Conservation (phyloP, 1,140 invertebrate genomes). For the Rhopalosiphum padi region DNA sequence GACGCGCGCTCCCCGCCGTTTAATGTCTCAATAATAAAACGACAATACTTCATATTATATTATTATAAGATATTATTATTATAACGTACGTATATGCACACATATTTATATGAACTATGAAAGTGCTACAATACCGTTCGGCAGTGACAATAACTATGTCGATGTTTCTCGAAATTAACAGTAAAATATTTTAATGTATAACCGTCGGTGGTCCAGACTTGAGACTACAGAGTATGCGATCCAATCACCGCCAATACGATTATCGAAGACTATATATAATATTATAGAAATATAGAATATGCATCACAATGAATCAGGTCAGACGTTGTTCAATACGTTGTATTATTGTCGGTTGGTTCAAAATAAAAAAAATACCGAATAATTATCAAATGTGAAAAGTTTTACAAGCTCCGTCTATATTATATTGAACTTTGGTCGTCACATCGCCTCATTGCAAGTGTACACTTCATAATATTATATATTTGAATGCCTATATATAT, state of each 20-base stretch:
- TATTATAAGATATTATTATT: neutral
- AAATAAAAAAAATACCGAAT: neutral
- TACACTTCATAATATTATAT: neutral
- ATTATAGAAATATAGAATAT: too few species aligned
- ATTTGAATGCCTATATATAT: neutral
- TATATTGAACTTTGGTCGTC: neutral
- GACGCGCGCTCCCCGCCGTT: slow-evolving; percentile 9
- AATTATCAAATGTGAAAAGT: neutral
- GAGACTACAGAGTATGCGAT: neutral
- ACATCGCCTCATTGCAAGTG: too few species aligned
- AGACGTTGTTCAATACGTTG: neutral
- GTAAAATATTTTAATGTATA: neutral
- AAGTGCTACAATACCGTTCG: neutral
- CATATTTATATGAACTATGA: neutral
- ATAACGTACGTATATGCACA: neutral
- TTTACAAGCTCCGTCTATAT: neutral
- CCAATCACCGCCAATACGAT: too few species aligned
- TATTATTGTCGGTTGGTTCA: neutral
- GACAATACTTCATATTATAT: neutral
- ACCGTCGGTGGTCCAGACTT: neutral
- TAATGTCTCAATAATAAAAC: slow-evolving; percentile 46
- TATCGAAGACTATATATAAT: too few species aligned
- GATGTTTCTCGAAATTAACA: neutral
- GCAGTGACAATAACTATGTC: neutral
- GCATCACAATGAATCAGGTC: neutral